Evolutionary conservation across 2,888 invertebrate species (phyloP).

Genomic region (Pseudococcus viburni): DNA sequence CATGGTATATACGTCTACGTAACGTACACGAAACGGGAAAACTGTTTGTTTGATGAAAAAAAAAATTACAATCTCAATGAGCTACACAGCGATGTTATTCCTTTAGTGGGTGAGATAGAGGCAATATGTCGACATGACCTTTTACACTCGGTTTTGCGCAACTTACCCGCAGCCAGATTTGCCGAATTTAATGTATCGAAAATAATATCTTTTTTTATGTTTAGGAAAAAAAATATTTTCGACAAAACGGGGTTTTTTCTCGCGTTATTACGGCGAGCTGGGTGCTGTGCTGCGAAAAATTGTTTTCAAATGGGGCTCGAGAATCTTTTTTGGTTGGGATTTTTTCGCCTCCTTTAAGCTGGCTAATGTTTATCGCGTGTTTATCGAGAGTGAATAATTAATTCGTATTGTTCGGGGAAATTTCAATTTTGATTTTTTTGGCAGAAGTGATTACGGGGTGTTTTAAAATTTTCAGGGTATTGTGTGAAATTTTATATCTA

Average conservation of each 20-base stretch:
- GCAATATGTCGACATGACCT: constrained; percentile 35
- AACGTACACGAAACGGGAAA: background rate
- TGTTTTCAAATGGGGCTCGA: background rate
- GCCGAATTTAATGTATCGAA: constrained; percentile 31
- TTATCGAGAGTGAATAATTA: constrained; percentile 29
- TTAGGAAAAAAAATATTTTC: constrained; percentile 6
- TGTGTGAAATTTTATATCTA: no score
- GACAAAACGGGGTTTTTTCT: background rate
- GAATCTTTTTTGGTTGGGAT: background rate
- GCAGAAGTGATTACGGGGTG: no score
- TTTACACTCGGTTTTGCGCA: constrained; percentile 31
- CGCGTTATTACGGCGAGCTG: background rate
- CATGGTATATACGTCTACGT: background rate
- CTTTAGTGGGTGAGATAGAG: constrained; percentile 27
- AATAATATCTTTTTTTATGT: constrained; percentile 35
- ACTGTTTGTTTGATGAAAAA: background rate
- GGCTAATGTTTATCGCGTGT: background rate
- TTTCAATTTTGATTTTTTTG: no score
- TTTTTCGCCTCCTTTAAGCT: background rate
- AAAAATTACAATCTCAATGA: constrained; percentile 31
- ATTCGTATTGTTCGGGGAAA: background rate
- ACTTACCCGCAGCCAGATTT: constrained; percentile 35
- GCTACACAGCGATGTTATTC: background rate
- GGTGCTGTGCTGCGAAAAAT: background rate
- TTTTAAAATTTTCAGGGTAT: no score